Evolutionary conservation across 2,888 invertebrate species (phyloP).

Genomic region (Drosophila bunnanda): DNA sequence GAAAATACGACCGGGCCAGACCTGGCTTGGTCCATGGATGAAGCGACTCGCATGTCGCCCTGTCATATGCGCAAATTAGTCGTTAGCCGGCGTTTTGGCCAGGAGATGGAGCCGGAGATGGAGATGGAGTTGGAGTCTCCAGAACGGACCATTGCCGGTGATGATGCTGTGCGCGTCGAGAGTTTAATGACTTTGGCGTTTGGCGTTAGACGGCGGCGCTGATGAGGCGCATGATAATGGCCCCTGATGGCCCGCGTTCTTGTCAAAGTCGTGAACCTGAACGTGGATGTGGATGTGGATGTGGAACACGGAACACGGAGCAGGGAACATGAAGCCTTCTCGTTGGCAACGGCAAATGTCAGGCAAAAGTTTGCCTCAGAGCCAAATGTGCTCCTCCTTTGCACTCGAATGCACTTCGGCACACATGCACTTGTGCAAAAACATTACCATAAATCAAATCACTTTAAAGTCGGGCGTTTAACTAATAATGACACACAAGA

Average conservation of each 20-base stretch:
- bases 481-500: background rate
- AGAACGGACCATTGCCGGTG: constrained; percentile 31
- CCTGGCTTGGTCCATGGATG: constrained; percentile 27
- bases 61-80: constrained; percentile 79
- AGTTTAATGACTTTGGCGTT: constrained; percentile 79
- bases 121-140: constrained; percentile 10
- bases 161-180: constrained; percentile 57
- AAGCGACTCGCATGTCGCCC: constrained; percentile 69
- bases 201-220: constrained; percentile 68
- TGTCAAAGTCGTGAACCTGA: constrained; percentile 72
- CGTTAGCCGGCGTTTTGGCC: constrained; percentile 67
- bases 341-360: constrained; percentile 21
- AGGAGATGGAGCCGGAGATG: constrained; percentile 16
- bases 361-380: constrained; percentile 51
- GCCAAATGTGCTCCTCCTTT: constrained; percentile 46
- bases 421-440: constrained; percentile 18
- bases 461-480: background rate
- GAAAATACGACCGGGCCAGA: constrained; percentile 10
- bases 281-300: constrained; percentile 16
- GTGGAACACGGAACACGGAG: background rate
- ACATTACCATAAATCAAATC: background rate
- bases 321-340: constrained; percentile 31
- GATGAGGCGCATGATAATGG: constrained; percentile 50
- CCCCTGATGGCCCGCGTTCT: constrained; percentile 77
- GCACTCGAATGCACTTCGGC: constrained; percentile 65